Evolutionary conservation across 2,888 invertebrate genomes (phyloP), one percentile per base, ranked within the genome.

Genomic region (Monopis laevigella): DNA sequence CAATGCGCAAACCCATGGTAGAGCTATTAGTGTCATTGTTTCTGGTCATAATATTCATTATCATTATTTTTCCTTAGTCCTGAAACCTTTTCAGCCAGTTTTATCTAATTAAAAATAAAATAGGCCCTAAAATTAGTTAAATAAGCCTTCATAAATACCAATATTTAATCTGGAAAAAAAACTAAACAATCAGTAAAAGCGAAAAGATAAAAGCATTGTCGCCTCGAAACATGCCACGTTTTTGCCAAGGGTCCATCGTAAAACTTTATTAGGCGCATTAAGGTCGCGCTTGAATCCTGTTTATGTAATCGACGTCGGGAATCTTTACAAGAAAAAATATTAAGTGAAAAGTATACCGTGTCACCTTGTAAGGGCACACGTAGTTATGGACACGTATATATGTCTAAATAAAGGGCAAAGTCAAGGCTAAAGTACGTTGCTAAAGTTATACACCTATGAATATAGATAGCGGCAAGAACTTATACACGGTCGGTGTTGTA

Each of bases 221-320:
- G 74, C 73, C 75, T 71, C 64, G 71, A 58, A 75, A 66, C 65
- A 72, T 71, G 68, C 28, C 71, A 69, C 71, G 75, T 74, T 75
- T 70, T 70, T 64, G 66, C 71, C 69, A 68, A 75, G 78, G 77
- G 74, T 70, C 70, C 63, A 58, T 75, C 78, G 71, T 78, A 77
- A 78, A 78, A 77, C 75, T 78, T 78, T 78, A 78, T 78, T 78
- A 78, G 73, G 61, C 71, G 68, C 73, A 77, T 78, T 77, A 78
- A 73, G 78, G 75, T 75, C 75, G 73, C 69, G 73, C 77, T 77
- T 75, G 77, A 74, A 75, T 77, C 77, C 75, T 78, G 77, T 78
- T 77, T 78, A 77, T 78, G 78, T 80, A 80, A 80, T 78, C 77
- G 74, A 69, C 74, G 66, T 62, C 60, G 61, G 77, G 68, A 71